These are phyloP conservation scores for Ardeotis arabs DNA, from an alignment of 2,113 vertebrate genomes.

Conservation along the genomic window DNA sequence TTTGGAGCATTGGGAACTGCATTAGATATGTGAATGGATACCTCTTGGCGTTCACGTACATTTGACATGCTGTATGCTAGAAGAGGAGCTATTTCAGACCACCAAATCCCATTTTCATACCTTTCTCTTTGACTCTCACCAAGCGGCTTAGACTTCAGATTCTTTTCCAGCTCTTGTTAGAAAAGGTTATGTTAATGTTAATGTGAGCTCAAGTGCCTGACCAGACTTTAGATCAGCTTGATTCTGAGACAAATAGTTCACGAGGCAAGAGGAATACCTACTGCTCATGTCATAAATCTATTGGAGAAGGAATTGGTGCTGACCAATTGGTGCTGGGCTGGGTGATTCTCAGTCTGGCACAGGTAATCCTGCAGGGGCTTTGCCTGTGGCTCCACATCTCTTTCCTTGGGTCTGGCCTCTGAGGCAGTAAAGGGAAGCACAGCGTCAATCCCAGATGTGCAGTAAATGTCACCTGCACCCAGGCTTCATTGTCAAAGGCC, in stretches of 20 bases:
- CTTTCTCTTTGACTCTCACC: not conserved
- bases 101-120: not conserved
- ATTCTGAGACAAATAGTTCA: not conserved
- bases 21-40: not conserved
- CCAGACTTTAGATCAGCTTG: not conserved
- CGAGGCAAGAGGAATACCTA: not conserved
- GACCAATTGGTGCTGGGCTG: not conserved
- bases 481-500: not conserved
- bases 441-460: accelerated
- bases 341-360: not conserved
- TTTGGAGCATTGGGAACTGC: not conserved
- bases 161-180: not conserved
- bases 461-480: not conserved
- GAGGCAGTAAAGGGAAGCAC: not conserved
- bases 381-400: accelerated
- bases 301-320: not conserved
- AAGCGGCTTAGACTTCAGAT: not conserved
- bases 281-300: accelerated
- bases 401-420: not conserved
- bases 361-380: not conserved
- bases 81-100: not conserved
- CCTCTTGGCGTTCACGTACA: not conserved
- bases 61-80: not conserved
- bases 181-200: not conserved
- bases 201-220: not conserved